phyloP scores from a whole-genome alignment of 2,888 invertebrate species.

The Mesochorus sp. region DNA sequence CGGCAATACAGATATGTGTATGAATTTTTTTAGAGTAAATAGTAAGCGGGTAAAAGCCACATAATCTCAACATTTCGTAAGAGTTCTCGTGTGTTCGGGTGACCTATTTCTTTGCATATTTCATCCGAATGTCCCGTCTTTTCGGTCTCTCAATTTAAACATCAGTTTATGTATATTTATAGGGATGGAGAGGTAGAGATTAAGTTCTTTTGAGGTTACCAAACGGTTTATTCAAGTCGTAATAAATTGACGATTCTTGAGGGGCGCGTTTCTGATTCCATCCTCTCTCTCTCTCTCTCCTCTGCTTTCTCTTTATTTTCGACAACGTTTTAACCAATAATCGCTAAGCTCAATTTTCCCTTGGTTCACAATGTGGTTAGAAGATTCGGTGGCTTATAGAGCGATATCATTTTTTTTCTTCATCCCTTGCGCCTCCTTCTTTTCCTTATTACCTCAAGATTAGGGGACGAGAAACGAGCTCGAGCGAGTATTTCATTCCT shows the following conservation, averaged over 20 bases:
- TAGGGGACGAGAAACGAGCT: conserved; percentile 51
- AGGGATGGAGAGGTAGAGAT: conserved; percentile 53
- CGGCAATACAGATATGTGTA: too few relatives aligned
- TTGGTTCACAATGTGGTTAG: conserved; percentile 50
- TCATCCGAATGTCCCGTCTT: too few relatives aligned
- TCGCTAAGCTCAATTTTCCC: conserved; percentile 57
- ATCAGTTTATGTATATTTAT: too few relatives aligned
- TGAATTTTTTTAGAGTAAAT: too few relatives aligned
- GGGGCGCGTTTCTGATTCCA: conserved; percentile 26
- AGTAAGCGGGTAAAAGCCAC: too few relatives aligned
- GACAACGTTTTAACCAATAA: conserved; percentile 66
- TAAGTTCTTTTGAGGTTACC: conserved; percentile 58
- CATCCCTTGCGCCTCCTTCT: neutral
- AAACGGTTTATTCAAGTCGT: conserved; percentile 72
- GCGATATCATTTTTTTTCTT: conserved; percentile 9
- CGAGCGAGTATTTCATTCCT: conserved; percentile 42
- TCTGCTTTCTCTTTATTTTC: conserved; percentile 50
- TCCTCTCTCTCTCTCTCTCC: neutral
- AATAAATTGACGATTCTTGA: conserved; percentile 74
- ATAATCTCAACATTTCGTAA: too few relatives aligned
- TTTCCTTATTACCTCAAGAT: conserved; percentile 45
- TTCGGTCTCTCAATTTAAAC: too few relatives aligned
- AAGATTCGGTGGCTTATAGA: conserved; percentile 21
- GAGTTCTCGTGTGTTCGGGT: too few relatives aligned
- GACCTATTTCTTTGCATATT: too few relatives aligned